A percentile compares a stretch with the other conserved stretches of the same genome.
phyloP scores from a whole-genome alignment of 2,113 vertebrate species.

The Leptobrachium leishanense region DNA sequence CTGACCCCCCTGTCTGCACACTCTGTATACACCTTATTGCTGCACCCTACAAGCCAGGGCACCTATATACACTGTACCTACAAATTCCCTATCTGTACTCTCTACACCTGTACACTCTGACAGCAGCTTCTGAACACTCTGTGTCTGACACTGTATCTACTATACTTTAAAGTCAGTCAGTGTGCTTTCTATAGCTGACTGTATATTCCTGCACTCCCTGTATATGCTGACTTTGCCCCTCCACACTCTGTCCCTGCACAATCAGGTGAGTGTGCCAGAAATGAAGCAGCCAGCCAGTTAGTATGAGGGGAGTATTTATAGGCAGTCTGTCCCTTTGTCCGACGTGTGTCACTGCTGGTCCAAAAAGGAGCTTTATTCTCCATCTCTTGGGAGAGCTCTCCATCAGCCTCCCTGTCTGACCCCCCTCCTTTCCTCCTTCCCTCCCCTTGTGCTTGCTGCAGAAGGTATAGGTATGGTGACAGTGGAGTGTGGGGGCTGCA shows the following conservation, averaged over 20 bases:
- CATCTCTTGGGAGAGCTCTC: constrained; percentile 66
- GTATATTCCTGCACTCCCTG: not conserved
- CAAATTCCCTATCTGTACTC: too few relatives aligned
- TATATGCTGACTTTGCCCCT: not conserved
- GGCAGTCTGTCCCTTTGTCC: constrained; percentile 76
- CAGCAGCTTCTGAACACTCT: too few relatives aligned
- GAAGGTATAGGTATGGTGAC: constrained; percentile 9
- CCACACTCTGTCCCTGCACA: not conserved
- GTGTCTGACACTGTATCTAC: too few relatives aligned
- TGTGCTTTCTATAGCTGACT: too few relatives aligned
- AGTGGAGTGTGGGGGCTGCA: not conserved
- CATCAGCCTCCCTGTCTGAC: constrained; percentile 10
- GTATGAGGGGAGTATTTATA: constrained; percentile 73
- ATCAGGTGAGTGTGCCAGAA: constrained; percentile 25
- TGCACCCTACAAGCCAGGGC: too few relatives aligned
- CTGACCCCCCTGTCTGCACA: not conserved
- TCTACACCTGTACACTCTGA: too few relatives aligned
- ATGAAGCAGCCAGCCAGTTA: constrained; percentile 50
- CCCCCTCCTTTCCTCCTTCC: constrained; percentile 13
- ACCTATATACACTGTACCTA: too few relatives aligned
- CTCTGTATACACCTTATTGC: too few relatives aligned
- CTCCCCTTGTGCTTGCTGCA: not conserved
- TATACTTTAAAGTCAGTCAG: too few relatives aligned
- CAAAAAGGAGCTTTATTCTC: constrained; percentile 58
- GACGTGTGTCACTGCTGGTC: constrained; percentile 75